A percentile compares a stretch with the other conserved stretches of the same genome.
These are phyloP conservation scores for Ascidia mentula DNA, from an alignment of 23 tunicate species.

Conservation along the genomic window DNA sequence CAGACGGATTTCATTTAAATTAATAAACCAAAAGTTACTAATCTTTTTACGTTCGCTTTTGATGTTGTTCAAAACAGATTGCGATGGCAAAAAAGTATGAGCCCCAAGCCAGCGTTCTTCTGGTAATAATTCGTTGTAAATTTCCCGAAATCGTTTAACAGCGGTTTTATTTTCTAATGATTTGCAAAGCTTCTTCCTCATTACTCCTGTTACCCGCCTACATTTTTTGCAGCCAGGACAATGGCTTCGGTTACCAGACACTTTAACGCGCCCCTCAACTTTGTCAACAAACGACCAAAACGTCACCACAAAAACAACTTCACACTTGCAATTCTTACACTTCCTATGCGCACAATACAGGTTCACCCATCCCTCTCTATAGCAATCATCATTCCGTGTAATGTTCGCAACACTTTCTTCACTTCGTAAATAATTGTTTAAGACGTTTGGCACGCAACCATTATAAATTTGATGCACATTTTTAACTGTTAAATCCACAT, in stretches of 20 bases:
- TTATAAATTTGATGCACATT: too few relatives aligned
- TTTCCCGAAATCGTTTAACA: neutral
- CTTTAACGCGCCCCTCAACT: neutral
- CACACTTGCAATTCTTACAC: neutral
- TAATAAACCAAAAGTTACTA: neutral
- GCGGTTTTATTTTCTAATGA: too few relatives aligned
- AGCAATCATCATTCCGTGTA: neutral
- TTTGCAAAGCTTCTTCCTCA: neutral
- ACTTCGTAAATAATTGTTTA: neutral
- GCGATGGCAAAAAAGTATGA: neutral
- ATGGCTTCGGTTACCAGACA: neutral
- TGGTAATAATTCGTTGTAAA: neutral
- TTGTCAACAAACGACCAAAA: neutral
- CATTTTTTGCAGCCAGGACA: neutral
- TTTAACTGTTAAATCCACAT: neutral
- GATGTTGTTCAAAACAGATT: neutral
- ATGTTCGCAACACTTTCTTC: neutral
- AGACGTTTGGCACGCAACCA: neutral
- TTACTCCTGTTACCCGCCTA: neutral
- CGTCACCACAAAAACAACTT: neutral
- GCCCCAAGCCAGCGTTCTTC: conserved; percentile 4
- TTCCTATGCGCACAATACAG: neutral
- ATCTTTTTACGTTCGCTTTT: neutral
- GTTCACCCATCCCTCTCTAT: neutral
- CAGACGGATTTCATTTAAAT: neutral